Conservation (phyloP, 2,113 vertebrate genomes). For the Oryzias javanicus region DNA sequence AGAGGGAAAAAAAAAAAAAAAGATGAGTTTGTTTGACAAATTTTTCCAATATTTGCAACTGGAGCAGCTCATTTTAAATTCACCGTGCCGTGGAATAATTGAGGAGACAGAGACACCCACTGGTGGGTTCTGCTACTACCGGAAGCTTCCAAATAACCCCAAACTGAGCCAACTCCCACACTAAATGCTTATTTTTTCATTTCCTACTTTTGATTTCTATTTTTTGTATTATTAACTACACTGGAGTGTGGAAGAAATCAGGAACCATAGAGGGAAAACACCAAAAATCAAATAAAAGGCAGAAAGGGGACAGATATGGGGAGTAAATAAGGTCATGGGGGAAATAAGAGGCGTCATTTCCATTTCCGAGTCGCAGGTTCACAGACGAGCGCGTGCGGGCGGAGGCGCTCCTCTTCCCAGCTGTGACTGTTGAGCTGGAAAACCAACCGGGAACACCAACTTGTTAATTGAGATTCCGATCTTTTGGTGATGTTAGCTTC, state of each 20-base stretch:
- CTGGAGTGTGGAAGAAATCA: too few species aligned
- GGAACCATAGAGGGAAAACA: too few species aligned
- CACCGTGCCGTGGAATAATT: conserved; percentile 21
- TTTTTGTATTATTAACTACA: too few species aligned
- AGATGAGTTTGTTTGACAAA: too few species aligned
- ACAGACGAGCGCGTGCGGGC: conserved; percentile 51
- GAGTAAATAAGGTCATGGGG: conserved; percentile 56
- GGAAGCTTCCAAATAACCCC: neutral
- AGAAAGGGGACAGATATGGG: conserved; percentile 3
- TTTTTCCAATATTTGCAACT: conserved; percentile 17
- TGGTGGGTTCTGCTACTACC: conserved; percentile 49
- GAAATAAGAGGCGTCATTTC: conserved; percentile 73
- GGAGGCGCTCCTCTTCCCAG: conserved; percentile 58
- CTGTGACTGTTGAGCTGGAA: conserved; percentile 46
- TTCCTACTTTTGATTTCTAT: too few species aligned
- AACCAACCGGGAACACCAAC: conserved; percentile 49
- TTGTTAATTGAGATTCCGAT: conserved; percentile 73
- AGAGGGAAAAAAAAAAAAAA: too few species aligned
- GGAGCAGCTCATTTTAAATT: neutral
- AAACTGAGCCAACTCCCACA: neutral
- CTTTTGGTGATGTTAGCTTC: too few species aligned
- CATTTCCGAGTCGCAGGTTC: conserved; percentile 48
- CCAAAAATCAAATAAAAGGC: conserved; percentile 1
- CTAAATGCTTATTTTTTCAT: neutral
- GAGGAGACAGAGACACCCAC: conserved; percentile 66